These are phyloP conservation scores for Sakesphorus luctuosus DNA, from an alignment of 2,113 vertebrate genomes.

Conservation along the genomic window DNA sequence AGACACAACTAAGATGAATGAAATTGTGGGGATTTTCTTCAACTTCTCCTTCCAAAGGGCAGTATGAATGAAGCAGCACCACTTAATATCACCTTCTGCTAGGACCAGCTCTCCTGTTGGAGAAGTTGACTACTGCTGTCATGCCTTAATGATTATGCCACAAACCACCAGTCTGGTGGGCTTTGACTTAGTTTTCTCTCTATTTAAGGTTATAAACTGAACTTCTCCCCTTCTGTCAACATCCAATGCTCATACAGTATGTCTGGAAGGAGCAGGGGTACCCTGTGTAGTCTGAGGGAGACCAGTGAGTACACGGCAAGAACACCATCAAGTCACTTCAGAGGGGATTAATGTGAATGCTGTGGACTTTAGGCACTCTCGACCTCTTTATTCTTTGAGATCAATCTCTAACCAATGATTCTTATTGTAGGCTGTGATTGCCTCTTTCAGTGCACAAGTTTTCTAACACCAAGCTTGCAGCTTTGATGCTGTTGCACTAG, in stretches of 20 bases:
- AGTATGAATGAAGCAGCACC: background rate
- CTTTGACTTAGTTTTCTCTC: background rate
- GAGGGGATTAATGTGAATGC: background rate
- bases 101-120: background rate
- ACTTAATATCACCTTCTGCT: background rate
- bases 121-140: background rate
- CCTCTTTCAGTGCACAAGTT: background rate
- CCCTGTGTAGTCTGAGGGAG: fast-evolving
- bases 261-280: background rate
- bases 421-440: background rate
- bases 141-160: background rate
- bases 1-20: background rate
- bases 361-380: background rate
- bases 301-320: background rate
- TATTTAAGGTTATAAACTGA: background rate
- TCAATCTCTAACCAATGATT: background rate
- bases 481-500: background rate
- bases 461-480: background rate
- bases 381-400: background rate
- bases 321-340: background rate
- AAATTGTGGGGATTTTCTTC: background rate
- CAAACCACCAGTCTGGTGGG: background rate
- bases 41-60: background rate
- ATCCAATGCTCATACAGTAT: fast-evolving
- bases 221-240: background rate